Evolutionary conservation across 2,113 vertebrate species (phyloP), one percentile per base, ranked within the genome.

Genomic region (Stictonetta naevosa): DNA sequence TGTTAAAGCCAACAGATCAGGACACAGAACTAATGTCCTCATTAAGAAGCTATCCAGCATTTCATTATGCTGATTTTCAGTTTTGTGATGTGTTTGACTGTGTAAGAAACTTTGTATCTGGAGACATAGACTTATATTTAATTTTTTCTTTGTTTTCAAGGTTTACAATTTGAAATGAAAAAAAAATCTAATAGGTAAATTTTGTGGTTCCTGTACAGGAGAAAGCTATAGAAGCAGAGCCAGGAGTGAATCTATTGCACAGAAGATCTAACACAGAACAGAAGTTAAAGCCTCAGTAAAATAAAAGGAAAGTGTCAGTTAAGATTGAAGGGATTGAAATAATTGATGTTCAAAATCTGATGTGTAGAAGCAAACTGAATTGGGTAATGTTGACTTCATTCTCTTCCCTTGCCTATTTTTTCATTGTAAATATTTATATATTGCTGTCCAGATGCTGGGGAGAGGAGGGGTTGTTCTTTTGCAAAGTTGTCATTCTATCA

Each of bases 391-490:
- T 95, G 88, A 94, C 68, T 83, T 95, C 83, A 86, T 97, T 96
- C 77, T 97, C 92, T 97, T 91, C 90, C 91, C 86, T 97, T 97
- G 91, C 91, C 97, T 98, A 94, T 97, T 98, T 98, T 98, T 96
- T 62, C 97, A 98, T 90, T 98, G 98, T 98, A 98, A 97, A 98
- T 98, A 98, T 98, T 98, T 98, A 96, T 98, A 98, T 98, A 98
- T 97, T 97, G 80, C 81, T 96, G 96, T 95, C 81, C 95, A 97
- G 88, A 95, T 96, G 85, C 88, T 93, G 90, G 86, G 91, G 91
- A 83, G 74, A 89, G 86, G 42, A 28, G 88, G 44, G n/a, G 83
- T 71, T 92, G 69, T 95, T 96, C 88, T 93, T 96, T 97, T 98
- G 97, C 97, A 97, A 97, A 97, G 92, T 96, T 97, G 95, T 97